Base-by-base conservation (phyloP, 2,113 vertebrate species). In the Stomatorhinus ivindoensis region DNA sequence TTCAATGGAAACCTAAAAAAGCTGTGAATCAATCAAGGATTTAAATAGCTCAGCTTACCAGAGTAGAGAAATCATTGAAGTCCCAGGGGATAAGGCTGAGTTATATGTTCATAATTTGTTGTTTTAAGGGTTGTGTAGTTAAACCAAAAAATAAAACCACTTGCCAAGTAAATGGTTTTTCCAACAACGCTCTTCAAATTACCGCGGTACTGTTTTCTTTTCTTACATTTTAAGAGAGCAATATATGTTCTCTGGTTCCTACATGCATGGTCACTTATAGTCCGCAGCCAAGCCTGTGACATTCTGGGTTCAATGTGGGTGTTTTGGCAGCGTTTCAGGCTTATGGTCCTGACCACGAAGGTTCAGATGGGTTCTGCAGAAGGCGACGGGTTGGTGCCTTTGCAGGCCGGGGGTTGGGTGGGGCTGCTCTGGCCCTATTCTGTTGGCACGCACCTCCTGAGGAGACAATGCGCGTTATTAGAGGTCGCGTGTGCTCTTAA, bases 401-500 rank as follows among this genome's bases (percentile, higher is more conserved):
- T 9, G 13, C 50, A 86, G 69, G 50, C 24, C 39, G 89, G 89
- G 85, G 85, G 6, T 53, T 48, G 39, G 50, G 89, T 50, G 86
- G 65, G 90, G 89, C 82, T 42, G 90, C 31, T 55, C 55, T 51
- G 82, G 92, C 90, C 90, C 21, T 5, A 7, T 21, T 91, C 89
- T 27, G 84, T 92, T 93, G 89, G 91, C 89, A 90, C 92, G 92
- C 90, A 90, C 90, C 61, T 90, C 87, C 89, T 13, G 17, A 61
- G 89, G 93, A 95, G 92, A 94, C 93, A 95, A 94, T 91, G 87
- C 91, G 88, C 89, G 91, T 94, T 92, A 93, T 90, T 88, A 76
- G 42, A 91, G 89, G 89, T 91, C 91, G 89, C 87, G 35, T 90
- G 91, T 88, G 87, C 86, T 93, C 93, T 94, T 95, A 95, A 96